Conservation (phyloP, 1,140 invertebrate genomes). For the Gonatopus flavifemur region DNA sequence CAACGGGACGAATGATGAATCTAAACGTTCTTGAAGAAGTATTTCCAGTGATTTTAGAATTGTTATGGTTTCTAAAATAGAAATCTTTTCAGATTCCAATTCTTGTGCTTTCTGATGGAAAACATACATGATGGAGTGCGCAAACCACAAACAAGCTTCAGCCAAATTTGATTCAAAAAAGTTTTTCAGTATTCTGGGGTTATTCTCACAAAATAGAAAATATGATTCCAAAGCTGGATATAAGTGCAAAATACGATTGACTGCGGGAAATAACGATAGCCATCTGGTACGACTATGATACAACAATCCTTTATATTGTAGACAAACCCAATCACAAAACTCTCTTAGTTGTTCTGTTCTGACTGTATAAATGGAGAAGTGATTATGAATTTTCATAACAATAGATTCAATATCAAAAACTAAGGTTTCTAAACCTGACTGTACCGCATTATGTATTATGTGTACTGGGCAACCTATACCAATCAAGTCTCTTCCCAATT, state of each 20-base stretch:
- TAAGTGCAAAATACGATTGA: conserved; percentile 21
- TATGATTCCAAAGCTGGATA: conserved; percentile 15
- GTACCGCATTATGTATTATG: conserved; percentile 31
- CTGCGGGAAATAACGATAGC: neutral
- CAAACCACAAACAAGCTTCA: conserved; percentile 17
- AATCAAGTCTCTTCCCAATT: conserved; percentile 10
- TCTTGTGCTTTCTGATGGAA: neutral
- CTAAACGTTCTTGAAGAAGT: neutral
- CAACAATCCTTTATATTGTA: conserved; percentile 1
- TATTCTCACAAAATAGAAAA: conserved; percentile 14
- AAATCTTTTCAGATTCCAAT: neutral
- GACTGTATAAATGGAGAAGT: conserved; percentile 39
- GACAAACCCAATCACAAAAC: conserved; percentile 30
- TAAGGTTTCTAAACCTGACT: conserved; percentile 24
- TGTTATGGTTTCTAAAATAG: neutral
- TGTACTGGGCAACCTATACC: conserved; percentile 23
- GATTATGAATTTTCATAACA: conserved; percentile 36
- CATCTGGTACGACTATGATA: neutral
- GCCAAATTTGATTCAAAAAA: conserved; percentile 16
- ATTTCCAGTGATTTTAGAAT: neutral
- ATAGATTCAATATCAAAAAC: conserved; percentile 34
- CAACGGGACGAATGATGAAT: neutral
- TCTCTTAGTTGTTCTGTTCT: conserved; percentile 23
- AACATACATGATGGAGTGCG: neutral
- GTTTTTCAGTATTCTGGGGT: conserved; percentile 14